Percentiles rank a stretch among this genome's conserved stretches.
phyloP scores from a whole-genome alignment of 2,113 vertebrate genomes.

The Solenodon paradoxus region DNA sequence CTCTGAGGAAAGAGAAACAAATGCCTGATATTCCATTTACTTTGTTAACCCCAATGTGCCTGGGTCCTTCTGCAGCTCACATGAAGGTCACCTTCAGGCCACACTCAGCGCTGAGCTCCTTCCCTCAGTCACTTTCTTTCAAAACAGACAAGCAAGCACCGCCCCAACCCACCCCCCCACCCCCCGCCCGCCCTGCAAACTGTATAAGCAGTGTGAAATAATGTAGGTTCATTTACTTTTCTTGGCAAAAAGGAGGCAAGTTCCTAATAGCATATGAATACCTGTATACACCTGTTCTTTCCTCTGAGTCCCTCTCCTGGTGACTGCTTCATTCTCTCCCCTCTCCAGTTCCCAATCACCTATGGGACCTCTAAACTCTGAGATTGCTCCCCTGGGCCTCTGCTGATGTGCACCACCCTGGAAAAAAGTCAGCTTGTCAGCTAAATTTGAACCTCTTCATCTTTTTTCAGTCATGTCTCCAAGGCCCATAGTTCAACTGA shows the following conservation, averaged over 20 bases:
- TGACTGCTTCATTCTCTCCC: not conserved
- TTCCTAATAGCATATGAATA: not conserved
- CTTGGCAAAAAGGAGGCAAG: not conserved
- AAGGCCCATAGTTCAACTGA: not conserved
- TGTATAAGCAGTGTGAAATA: not conserved
- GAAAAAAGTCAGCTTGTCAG: not conserved
- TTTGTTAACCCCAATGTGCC: not conserved
- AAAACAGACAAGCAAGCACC: not conserved
- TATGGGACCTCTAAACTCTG: not conserved
- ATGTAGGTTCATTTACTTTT: not conserved
- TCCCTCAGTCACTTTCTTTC: not conserved
- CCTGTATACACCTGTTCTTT: not conserved
- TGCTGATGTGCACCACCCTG: fast-evolving
- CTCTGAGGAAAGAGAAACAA: not conserved
- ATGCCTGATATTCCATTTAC: fast-evolving
- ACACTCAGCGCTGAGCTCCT: not conserved
- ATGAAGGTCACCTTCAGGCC: not conserved
- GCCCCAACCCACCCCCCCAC: too few species aligned
- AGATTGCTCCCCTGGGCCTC: not conserved
- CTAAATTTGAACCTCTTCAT: not conserved
- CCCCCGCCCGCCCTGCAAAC: too few species aligned
- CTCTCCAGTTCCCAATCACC: not conserved
- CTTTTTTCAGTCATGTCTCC: not conserved
- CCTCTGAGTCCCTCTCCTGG: not conserved
- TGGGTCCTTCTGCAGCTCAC: not conserved